Evolutionary conservation across 2,797 vertebrate species (phyloP).

Genomic region (Poeciliopsis presidionis): DNA sequence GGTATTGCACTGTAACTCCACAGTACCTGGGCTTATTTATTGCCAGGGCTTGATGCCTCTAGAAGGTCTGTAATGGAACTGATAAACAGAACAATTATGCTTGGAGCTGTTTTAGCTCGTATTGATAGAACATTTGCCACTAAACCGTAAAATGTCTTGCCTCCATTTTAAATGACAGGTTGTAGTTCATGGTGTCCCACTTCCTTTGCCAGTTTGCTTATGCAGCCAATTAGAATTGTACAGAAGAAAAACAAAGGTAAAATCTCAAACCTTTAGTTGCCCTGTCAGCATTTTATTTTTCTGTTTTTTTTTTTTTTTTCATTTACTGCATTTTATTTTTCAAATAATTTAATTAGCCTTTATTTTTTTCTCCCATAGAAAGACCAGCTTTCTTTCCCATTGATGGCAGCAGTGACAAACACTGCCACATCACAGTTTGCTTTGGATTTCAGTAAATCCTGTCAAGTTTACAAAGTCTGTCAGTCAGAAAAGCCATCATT

Average conservation of each 20-base stretch:
- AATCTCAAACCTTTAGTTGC: slow-evolving; percentile 1
- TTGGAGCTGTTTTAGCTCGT: slow-evolving; percentile 57
- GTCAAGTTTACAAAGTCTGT: slow-evolving; percentile 27
- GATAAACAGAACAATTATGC: slow-evolving; percentile 81
- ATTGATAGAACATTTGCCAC: slow-evolving; percentile 69
- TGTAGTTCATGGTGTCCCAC: slow-evolving; percentile 32
- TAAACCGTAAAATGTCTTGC: slow-evolving; percentile 51
- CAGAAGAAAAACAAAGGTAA: slow-evolving; percentile 7
- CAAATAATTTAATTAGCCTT: neutral
- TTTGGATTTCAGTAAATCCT: slow-evolving; percentile 13
- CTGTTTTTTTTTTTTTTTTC: neutral
- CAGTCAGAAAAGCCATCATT: slow-evolving; percentile 19
- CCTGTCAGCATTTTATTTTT: slow-evolving; percentile 3
- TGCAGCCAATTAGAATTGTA: slow-evolving; percentile 30
- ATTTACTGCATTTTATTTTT: neutral
- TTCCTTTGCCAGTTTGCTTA: slow-evolving; percentile 32
- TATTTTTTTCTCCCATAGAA: neutral
- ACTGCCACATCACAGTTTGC: slow-evolving; percentile 15
- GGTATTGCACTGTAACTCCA: slow-evolving; percentile 62
- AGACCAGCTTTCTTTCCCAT: neutral
- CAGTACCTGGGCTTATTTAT: slow-evolving; percentile 74
- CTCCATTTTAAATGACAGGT: slow-evolving; percentile 52
- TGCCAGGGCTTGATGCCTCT: slow-evolving; percentile 57
- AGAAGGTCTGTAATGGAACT: slow-evolving; percentile 74
- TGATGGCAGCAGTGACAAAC: slow-evolving; percentile 4